Conservation (phyloP, 2,888 invertebrate genomes). For the Nezara viridula region DNA sequence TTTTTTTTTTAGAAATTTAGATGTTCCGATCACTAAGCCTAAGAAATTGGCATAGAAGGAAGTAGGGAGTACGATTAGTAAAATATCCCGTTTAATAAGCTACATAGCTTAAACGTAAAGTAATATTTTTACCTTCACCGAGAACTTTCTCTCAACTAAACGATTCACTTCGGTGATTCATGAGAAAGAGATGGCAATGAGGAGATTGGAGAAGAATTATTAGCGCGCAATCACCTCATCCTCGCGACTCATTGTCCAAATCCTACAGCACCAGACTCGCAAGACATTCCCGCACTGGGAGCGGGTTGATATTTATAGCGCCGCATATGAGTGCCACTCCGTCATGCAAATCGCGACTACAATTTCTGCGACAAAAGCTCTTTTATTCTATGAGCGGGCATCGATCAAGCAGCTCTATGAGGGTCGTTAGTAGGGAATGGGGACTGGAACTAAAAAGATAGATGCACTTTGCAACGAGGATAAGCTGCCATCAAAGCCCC, state of each 20-base stretch:
- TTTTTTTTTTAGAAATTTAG: too few species aligned
- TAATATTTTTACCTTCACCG: background rate
- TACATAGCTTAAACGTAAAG: too few species aligned
- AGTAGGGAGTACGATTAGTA: too few species aligned
- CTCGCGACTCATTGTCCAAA: background rate
- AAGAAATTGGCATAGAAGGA: too few species aligned
- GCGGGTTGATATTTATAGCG: background rate
- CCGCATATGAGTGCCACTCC: background rate
- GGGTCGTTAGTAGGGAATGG: background rate
- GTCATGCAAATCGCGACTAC: slow-evolving; percentile 5
- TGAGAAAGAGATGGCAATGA: background rate
- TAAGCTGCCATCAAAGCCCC: background rate
- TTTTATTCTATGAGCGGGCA: background rate
- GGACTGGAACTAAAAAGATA: background rate
- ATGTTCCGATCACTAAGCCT: too few species aligned
- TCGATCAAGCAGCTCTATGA: background rate
- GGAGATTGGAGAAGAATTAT: background rate
- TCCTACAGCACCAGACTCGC: background rate
- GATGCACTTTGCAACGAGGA: background rate
- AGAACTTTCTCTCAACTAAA: background rate
- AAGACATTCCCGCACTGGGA: background rate
- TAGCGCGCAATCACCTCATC: background rate
- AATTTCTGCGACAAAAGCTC: slow-evolving; percentile 11
- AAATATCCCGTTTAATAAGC: too few species aligned
- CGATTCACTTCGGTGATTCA: background rate